A percentile compares a stretch with the other conserved stretches of the same genome.
Conservation (phyloP, 2,888 invertebrate species). For the Piscicola geometra region DNA sequence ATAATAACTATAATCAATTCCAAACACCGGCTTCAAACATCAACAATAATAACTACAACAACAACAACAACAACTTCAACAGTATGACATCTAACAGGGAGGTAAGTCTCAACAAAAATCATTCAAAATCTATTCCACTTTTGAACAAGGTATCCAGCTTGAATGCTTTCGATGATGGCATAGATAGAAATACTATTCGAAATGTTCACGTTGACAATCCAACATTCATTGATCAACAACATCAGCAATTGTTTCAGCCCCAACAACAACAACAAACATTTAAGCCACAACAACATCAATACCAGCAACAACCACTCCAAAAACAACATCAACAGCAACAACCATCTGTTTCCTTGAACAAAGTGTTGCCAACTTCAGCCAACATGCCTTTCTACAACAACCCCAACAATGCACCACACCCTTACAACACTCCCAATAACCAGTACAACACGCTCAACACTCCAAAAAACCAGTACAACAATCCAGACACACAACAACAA, state of each 20-base stretch:
- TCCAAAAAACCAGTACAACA: neutral
- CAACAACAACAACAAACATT: neutral
- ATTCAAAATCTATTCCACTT: slow-evolving; percentile 1
- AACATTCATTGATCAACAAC: neutral
- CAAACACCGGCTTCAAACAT: neutral
- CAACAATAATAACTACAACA: too few relatives aligned
- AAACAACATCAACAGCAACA: neutral
- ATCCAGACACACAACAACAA: too few relatives aligned
- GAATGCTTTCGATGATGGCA: neutral
- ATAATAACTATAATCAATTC: neutral
- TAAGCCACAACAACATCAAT: neutral
- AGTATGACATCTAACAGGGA: too few relatives aligned
- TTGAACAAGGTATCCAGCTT: neutral
- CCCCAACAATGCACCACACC: neutral
- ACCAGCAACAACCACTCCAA: neutral
- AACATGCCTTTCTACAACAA: neutral
- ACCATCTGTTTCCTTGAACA: neutral
- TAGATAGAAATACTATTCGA: neutral
- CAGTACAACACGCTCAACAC: neutral
- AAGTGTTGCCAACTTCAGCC: neutral
- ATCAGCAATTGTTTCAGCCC: neutral
- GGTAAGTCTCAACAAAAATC: too few relatives aligned
- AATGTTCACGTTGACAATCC: neutral
- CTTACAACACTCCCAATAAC: neutral
- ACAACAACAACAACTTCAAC: too few relatives aligned